Evolutionary conservation across 1,140 invertebrate species (phyloP).

Genomic region (Thalassaphorura encarpata): DNA sequence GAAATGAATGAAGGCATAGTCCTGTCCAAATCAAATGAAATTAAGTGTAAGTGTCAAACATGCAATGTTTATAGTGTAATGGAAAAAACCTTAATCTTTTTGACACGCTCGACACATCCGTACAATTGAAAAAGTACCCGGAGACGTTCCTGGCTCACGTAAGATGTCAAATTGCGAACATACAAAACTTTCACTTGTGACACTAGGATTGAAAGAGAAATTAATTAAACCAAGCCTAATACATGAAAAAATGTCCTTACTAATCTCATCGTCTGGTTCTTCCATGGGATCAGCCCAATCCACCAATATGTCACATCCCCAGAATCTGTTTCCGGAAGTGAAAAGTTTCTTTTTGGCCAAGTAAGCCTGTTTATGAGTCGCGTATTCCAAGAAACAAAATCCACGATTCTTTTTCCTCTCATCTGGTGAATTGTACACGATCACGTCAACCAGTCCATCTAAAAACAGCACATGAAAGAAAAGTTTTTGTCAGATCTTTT

Average conservation of each 20-base stretch:
- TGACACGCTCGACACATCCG: constrained; percentile 92
- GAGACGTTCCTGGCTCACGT: constrained; percentile 88
- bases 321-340: constrained; percentile 89
- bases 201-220: constrained; percentile 52
- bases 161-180: constrained; percentile 91
- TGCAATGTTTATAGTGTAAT: too few species aligned
- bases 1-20: constrained; percentile 99
- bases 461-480: constrained; percentile 36
- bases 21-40: too few species aligned
- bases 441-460: constrained; percentile 96
- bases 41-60: too few species aligned
- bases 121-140: constrained; percentile 44
- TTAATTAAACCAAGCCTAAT: not conserved
- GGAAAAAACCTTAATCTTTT: constrained; percentile 69
- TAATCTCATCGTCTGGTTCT: constrained; percentile 88
- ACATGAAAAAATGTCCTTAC: not conserved
- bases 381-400: constrained; percentile 99
- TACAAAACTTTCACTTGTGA: constrained; percentile 97
- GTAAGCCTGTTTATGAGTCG: constrained; percentile 95
- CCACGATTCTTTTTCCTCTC: constrained; percentile 98
- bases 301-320: constrained; percentile 44
- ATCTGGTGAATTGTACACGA: constrained; percentile 98
- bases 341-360: constrained; percentile 89
- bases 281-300: constrained; percentile 99
- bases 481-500: not conserved